Conservation (phyloP, 2,888 invertebrate species). For the Sympetrum striolatum region DNA sequence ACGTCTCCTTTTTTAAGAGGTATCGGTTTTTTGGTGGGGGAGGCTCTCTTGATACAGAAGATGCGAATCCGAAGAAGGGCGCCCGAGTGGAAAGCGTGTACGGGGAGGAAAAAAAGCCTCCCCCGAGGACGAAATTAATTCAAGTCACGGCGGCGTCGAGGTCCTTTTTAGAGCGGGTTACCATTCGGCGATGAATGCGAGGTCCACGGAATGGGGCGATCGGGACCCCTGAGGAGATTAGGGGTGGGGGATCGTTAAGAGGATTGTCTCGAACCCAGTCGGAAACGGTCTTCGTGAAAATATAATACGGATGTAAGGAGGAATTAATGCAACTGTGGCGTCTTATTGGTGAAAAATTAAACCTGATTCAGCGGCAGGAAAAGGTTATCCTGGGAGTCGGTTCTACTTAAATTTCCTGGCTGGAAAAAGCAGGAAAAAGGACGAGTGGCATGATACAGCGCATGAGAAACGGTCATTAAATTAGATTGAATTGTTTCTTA, state of each 20-base stretch:
- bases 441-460: too few relatives aligned
- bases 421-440: too few relatives aligned
- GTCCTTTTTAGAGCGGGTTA: conserved; percentile 31
- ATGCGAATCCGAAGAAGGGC: not conserved
- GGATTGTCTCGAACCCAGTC: not conserved
- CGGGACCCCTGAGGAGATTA: not conserved
- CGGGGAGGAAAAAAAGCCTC: not conserved
- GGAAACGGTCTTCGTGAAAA: not conserved
- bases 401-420: too few relatives aligned
- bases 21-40: not conserved
- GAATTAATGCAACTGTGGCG: not conserved
- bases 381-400: too few relatives aligned
- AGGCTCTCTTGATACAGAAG: not conserved
- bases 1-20: not conserved
- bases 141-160: not conserved
- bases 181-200: conserved; percentile 20
- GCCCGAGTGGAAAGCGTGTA: not conserved
- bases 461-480: too few relatives aligned
- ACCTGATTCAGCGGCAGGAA: not conserved
- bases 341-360: not conserved
- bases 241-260: not conserved
- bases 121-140: conserved; percentile 18
- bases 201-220: not conserved
- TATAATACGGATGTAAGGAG: not conserved
- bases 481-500: too few relatives aligned